Evolutionary conservation across 2,797 vertebrate genomes (phyloP), one percentile per base, ranked within the genome.

Genomic region (Pseudopleuronectes americanus): DNA sequence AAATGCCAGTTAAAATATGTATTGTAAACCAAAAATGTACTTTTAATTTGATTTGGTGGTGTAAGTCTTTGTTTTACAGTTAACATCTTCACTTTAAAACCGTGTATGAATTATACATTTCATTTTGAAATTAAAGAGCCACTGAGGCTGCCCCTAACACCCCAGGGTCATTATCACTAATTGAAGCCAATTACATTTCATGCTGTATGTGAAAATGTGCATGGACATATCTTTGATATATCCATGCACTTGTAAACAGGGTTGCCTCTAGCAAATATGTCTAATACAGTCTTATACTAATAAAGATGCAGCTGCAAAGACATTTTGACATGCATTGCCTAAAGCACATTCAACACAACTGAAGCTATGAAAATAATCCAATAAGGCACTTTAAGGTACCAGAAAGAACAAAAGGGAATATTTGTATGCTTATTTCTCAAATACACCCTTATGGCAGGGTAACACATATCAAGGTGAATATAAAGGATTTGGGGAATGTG

Each of bases 141-240:
- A 53, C 19, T n/a, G 48, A 60, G 64, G 33, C 22, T 41, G 24
- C 43, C 43, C 24, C 57, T 38, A 36, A 48, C 53, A 62, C 28
- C 21, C 38, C 16, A 8, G 31, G 62, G 75, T 62, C 65, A 78
- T 67, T 49, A 56, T 57, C 53, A 8, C 41, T 59, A 64, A 74
- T 52, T 69, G 54, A 70, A 71, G 55, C 51, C 45, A 65, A 52
- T 78, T 62, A 54, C 41, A 36, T 56, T 38, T 14, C 13, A 38
- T 36, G 21, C 21, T 48, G 24, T 59, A 57, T 49, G 13, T 26
- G 8, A 31, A 49, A 19, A 36, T 22, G 8, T 51, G 23, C 49
- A 76, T 61, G 26, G 64, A 70, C 36, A 54, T 23, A 54, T 64
- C 45, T 58, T 53, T 23, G 17, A 54, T 3, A 8, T 55, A 53